These are phyloP conservation scores for Benthosema pterotum DNA, from an alignment of 2,797 vertebrate genomes.

Conservation along the genomic window DNA sequence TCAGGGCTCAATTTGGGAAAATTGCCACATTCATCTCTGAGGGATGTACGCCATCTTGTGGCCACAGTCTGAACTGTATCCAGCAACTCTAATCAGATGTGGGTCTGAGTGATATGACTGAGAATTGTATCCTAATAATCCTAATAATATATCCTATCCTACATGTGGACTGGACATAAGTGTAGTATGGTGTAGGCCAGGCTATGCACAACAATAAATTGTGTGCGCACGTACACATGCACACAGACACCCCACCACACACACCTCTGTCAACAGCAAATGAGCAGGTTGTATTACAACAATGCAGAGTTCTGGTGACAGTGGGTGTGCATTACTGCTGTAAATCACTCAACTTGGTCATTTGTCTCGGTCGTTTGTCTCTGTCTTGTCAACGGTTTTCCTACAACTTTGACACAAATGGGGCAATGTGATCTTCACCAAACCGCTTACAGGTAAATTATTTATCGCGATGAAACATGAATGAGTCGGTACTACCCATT, in stretches of 20 bases:
- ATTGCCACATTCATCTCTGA: constrained; percentile 34
- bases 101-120: no score
- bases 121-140: not conserved
- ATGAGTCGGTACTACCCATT: constrained; percentile 73
- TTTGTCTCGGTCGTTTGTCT: constrained; percentile 80
- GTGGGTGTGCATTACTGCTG: constrained; percentile 62
- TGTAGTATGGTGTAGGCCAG: no score
- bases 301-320: constrained; percentile 24
- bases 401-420: constrained; percentile 89
- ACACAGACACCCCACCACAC: not conserved
- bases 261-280: constrained; percentile 17
- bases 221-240: not conserved
- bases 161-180: not conserved
- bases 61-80: constrained; percentile 24
- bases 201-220: not conserved
- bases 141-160: not conserved
- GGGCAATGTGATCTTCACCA: constrained; percentile 84
- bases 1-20: not conserved
- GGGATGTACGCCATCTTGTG: constrained; percentile 73
- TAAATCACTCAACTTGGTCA: constrained; percentile 47
- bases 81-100: not conserved
- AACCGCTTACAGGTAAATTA: constrained; percentile 83
- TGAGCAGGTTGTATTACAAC: constrained; percentile 50
- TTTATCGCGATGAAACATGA: constrained; percentile 80
- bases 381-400: constrained; percentile 85